These are phyloP conservation scores for Leptinotarsa undecemlineata DNA, from an alignment of 1,140 invertebrate genomes.

Conservation along the genomic window DNA sequence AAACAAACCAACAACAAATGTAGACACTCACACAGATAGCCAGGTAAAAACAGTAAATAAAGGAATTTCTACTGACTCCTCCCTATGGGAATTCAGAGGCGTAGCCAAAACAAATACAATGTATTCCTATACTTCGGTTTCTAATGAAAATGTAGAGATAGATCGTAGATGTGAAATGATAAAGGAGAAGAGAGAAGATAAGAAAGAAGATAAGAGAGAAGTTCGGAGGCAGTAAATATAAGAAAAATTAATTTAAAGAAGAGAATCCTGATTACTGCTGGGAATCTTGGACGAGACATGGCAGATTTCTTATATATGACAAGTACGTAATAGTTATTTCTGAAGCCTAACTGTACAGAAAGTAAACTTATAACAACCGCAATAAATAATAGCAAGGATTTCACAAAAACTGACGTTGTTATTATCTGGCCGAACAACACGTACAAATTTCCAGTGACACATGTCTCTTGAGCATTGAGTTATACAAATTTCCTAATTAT, in stretches of 20 bases:
- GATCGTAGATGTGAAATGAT: background rate
- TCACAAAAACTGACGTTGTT: background rate
- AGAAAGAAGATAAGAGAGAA: background rate
- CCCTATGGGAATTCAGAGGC: background rate
- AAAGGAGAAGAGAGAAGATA: background rate
- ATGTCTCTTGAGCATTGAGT: too few relatives aligned
- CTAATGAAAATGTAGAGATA: background rate
- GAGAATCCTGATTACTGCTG: background rate
- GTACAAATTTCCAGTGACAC: background rate
- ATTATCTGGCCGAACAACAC: slow-evolving; percentile 8
- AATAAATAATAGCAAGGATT: background rate
- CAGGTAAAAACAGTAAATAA: slow-evolving; percentile 6
- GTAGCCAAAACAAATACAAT: background rate
- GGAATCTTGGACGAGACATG: background rate
- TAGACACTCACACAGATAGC: slow-evolving; percentile 8
- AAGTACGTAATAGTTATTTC: background rate
- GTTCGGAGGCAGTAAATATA: background rate
- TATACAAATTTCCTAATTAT: background rate
- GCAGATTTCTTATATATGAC: background rate
- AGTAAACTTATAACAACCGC: background rate
- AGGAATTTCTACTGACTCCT: background rate
- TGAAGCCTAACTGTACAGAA: slow-evolving; percentile 9
- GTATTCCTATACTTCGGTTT: background rate
- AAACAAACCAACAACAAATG: slow-evolving; percentile 11
- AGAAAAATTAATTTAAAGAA: background rate